Conservation (phyloP, 2,797 vertebrate genomes). For the Semaprochilodus insignis region DNA sequence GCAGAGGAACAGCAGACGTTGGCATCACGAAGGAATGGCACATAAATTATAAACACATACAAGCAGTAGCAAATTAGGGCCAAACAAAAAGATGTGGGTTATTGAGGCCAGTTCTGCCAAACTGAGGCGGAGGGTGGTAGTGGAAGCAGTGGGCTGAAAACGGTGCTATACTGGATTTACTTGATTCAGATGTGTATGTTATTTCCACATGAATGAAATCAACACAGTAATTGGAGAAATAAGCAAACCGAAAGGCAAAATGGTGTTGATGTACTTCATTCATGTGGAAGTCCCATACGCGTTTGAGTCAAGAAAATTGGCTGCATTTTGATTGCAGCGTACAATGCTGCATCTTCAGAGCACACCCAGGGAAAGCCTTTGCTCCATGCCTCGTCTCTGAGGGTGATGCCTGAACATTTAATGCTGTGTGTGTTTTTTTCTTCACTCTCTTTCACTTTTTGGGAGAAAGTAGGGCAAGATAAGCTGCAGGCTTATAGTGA, state of each 20-base stretch:
- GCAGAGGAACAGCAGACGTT: background rate
- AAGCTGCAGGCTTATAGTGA: slow-evolving; percentile 74
- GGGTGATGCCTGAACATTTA: slow-evolving; percentile 54
- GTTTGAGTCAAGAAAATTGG: background rate
- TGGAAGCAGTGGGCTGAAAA: background rate
- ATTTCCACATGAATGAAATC: background rate
- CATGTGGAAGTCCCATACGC: background rate
- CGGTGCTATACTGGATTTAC: background rate
- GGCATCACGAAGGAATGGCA: slow-evolving; percentile 33
- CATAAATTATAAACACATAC: slow-evolving; percentile 46
- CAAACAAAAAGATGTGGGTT: slow-evolving; percentile 52
- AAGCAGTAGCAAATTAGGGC: slow-evolving; percentile 53
- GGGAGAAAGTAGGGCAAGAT: slow-evolving; percentile 77
- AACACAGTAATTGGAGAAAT: background rate
- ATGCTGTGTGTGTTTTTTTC: slow-evolving; percentile 38
- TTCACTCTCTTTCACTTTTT: slow-evolving; percentile 50
- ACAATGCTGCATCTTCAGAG: background rate
- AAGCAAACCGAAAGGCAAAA: background rate
- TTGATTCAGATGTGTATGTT: background rate
- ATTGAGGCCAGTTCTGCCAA: slow-evolving; percentile 54
- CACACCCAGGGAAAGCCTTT: slow-evolving; percentile 19
- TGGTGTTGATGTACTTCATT: background rate
- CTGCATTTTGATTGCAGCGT: background rate
- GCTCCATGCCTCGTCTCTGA: slow-evolving; percentile 49
- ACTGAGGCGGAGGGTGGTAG: background rate